These are phyloP conservation scores for Xenopus petersii DNA, from an alignment of 2,797 vertebrate species.

Conservation along the genomic window DNA sequence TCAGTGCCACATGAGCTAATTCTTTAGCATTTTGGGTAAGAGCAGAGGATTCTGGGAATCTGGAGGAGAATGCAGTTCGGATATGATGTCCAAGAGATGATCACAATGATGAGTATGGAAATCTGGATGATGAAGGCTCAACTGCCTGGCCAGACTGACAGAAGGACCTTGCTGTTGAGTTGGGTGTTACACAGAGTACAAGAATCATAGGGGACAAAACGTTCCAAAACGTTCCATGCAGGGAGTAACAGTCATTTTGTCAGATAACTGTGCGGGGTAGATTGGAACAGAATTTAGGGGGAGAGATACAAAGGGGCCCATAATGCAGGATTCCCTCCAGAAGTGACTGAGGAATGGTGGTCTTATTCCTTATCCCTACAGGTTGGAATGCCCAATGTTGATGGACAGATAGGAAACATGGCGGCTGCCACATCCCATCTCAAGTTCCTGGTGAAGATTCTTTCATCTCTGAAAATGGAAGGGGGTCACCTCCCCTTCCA, in stretches of 20 bases:
- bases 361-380: background rate
- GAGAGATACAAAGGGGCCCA: background rate
- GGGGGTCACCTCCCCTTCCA: background rate
- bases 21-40: background rate
- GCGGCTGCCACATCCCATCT: conserved; percentile 12
- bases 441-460: background rate
- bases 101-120: background rate
- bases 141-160: background rate
- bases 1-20: background rate
- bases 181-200: background rate
- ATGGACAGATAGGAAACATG: background rate
- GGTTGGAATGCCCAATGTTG: background rate
- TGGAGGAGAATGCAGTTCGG: background rate
- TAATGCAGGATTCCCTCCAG: background rate
- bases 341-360: background rate
- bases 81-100: background rate
- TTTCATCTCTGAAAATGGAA: background rate
- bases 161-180: background rate
- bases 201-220: background rate
- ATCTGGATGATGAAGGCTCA: too few species aligned
- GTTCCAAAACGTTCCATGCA: too few species aligned
- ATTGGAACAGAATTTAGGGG: background rate
- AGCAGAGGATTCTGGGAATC: background rate
- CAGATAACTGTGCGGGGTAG: background rate
- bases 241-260: background rate